Base-by-base conservation (phyloP, 2,888 invertebrate species). In the Plagodis pulveraria region DNA sequence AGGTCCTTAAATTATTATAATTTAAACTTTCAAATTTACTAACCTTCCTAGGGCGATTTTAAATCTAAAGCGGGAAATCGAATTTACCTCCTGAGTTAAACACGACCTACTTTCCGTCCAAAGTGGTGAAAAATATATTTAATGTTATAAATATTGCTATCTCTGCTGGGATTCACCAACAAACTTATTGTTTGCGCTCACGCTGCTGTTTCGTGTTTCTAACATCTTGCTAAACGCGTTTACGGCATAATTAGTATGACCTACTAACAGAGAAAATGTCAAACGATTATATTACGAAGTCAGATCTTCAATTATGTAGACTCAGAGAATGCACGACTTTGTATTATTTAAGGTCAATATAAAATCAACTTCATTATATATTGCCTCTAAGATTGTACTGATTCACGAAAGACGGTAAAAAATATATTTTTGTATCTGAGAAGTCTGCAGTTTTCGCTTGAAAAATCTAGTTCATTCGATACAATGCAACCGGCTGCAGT, bases 191-290 rank as follows among this genome's bases (percentile, higher is more conserved):
- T 75, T 72, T 62, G 59, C 63, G 58, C 65, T 65, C 65, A 71
- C 70, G 73, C 66, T 68, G 60, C 66, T 67, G 63, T 70, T 75
- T 71, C 69, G 65, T 69, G 71, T 72, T 70, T 70, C 65, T 63
- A 66, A 50, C 62, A 65, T 65, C 70, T 72, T 69, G 67, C 70
- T 63, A 58, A 65, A 65, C 62, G 62, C 59, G 69, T 63, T 73
- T 75, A 78, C 75, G 71, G 68, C 72, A 72, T 74, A 78, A 80
- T 78, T 78, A 73, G 69, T 72, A 71, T 71, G 76, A 72, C 78
- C 78, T 69, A 71, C 71, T 75, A 74, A 66, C 54, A 55, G 53
- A 62, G 57, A 60, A 70, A 76, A 73, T 70, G 73, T 74, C 71
- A 66, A 69, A 64, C 71, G 71, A 74, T 75, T 62, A 69, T 58